Evolutionary conservation across 1,140 invertebrate species (phyloP).

Genomic region (Drosophila kohkoa): DNA sequence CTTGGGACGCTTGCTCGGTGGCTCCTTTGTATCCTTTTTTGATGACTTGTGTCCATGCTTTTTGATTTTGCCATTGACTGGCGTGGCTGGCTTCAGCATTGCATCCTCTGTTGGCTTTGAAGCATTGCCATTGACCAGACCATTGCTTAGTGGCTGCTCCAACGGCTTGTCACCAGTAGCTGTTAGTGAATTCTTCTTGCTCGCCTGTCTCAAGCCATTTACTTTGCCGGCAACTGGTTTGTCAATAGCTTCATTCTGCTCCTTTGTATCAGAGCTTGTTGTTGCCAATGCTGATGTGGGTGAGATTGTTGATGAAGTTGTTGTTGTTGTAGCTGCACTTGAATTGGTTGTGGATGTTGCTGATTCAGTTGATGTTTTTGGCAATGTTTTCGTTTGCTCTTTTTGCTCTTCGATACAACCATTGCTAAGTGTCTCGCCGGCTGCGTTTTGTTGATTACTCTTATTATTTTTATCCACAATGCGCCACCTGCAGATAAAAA

Average conservation of each 20-base stretch:
- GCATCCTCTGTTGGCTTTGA: constrained; percentile 6
- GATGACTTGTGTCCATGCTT: constrained; percentile 20
- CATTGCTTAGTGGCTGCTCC: constrained; percentile 50
- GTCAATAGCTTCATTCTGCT: background rate
- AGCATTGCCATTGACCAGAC: constrained; percentile 56
- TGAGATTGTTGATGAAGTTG: background rate
- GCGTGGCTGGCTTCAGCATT: background rate
- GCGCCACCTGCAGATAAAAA: constrained; percentile 86
- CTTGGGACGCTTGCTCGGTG: constrained; percentile 53
- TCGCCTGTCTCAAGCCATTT: constrained; percentile 53
- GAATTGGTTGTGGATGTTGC: background rate
- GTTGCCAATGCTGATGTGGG: background rate
- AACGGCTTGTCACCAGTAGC: constrained; percentile 9
- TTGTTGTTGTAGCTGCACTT: background rate
- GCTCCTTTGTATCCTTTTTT: constrained; percentile 23
- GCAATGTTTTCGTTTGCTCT: background rate
- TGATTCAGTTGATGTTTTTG: background rate
- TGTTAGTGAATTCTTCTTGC: background rate
- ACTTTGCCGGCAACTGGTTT: constrained; percentile 40
- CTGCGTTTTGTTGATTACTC: constrained; percentile 25
- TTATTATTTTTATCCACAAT: constrained; percentile 85
- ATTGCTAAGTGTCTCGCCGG: constrained; percentile 20
- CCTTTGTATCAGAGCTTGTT: background rate
- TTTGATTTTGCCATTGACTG: constrained; percentile 52
- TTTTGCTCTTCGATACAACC: constrained; percentile 7